Evolutionary conservation across 2,888 invertebrate species (phyloP).

Genomic region (Athalia rosae): DNA sequence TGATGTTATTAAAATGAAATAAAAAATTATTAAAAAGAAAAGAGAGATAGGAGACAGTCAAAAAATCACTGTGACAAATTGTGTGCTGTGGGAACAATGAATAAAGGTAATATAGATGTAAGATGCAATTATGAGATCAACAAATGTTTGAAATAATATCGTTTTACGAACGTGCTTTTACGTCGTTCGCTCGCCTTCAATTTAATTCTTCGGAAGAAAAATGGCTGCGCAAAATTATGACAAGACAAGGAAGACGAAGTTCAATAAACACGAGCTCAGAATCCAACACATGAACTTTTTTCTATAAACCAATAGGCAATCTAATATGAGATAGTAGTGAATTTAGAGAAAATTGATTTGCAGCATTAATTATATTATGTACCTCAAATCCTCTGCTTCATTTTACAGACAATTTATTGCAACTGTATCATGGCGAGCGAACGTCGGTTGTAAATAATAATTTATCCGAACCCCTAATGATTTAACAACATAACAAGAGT

Average conservation of each 20-base stretch:
- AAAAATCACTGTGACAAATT: not conserved
- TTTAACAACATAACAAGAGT: constrained; percentile 10
- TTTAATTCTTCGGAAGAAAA: no score
- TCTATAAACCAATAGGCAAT: no score
- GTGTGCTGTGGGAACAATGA: not conserved
- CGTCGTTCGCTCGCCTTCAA: constrained; percentile 12
- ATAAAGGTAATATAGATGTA: constrained; percentile 9
- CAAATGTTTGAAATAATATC: not conserved
- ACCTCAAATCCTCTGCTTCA: no score
- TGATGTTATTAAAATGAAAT: not conserved
- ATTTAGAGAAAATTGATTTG: no score
- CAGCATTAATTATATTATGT: no score
- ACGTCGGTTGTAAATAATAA: not conserved
- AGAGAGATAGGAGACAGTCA: not conserved
- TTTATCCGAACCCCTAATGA: not conserved
- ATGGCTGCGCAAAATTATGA: no score
- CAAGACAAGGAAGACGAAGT: no score
- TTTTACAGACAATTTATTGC: no score
- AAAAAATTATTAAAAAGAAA: not conserved
- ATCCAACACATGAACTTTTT: no score
- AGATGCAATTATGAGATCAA: constrained; percentile 7
- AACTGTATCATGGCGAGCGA: not conserved
- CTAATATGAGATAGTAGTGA: no score
- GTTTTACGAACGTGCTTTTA: constrained; percentile 12
- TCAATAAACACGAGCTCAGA: no score